Conservation (phyloP, 2,888 invertebrate species). For the Brachyptera risi region DNA sequence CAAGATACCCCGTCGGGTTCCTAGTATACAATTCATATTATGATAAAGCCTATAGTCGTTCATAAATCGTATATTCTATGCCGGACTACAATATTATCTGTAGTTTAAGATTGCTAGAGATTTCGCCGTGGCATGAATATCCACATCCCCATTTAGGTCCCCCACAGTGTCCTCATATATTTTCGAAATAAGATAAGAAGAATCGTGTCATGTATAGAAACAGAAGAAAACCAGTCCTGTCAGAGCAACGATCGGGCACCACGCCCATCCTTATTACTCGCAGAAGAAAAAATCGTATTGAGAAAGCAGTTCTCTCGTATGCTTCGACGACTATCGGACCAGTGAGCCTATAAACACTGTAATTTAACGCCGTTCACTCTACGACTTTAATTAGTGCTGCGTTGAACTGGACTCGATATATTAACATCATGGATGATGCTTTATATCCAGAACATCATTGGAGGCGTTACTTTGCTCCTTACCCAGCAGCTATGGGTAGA, state of each 20-base stretch:
- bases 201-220: slow-evolving; percentile 18
- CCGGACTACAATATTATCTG: not conserved
- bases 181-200: slow-evolving; percentile 18
- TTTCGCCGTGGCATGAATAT: not conserved
- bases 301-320: slow-evolving; percentile 2
- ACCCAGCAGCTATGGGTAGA: not conserved
- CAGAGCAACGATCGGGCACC: slow-evolving; percentile 9
- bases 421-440: not conserved
- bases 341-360: slow-evolving; percentile 18
- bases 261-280: slow-evolving; percentile 20
- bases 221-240: slow-evolving; percentile 19
- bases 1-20: not conserved
- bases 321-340: not conserved
- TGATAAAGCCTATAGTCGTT: not conserved
- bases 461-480: slow-evolving; percentile 10
- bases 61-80: not conserved
- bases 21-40: not conserved
- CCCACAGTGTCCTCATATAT: slow-evolving; percentile 14
- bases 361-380: slow-evolving; percentile 7
- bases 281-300: slow-evolving; percentile 8
- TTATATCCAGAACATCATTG: not conserved
- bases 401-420: not conserved
- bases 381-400: slow-evolving; percentile 20
- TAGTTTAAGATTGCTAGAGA: not conserved
- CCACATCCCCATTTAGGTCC: not conserved